Conservation (phyloP, 92 coral and sea anemone species). For the Paragorgia papillata region DNA sequence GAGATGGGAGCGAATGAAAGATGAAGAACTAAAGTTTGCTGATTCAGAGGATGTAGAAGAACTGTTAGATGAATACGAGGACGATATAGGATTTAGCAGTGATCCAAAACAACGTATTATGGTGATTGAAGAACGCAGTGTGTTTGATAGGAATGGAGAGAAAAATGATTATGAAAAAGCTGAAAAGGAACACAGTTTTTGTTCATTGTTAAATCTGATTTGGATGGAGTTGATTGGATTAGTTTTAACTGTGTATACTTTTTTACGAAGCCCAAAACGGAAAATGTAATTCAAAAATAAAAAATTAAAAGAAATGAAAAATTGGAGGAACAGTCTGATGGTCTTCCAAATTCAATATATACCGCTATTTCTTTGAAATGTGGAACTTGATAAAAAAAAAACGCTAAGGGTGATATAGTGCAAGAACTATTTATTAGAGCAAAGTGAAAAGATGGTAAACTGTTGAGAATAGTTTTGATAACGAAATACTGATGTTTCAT, state of each 20-base stretch:
- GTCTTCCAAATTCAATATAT: too few relatives aligned
- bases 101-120: neutral
- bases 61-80: slow-evolving; percentile 1
- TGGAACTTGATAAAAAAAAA: too few relatives aligned
- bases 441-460: too few relatives aligned
- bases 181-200: neutral
- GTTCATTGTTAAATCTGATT: slow-evolving; percentile 10
- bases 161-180: neutral
- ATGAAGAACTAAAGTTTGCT: slow-evolving; percentile 15
- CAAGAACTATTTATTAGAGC: too few relatives aligned
- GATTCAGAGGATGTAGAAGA: slow-evolving; percentile 9
- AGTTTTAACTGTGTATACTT: slow-evolving; percentile 20
- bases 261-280: slow-evolving; percentile 22
- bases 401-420: too few relatives aligned
- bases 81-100: neutral
- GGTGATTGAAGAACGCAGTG: neutral
- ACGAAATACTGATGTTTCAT: too few relatives aligned
- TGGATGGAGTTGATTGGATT: slow-evolving; percentile 34
- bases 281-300: neutral
- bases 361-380: too few relatives aligned
- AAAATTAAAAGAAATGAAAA: neutral
- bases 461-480: too few relatives aligned
- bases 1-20: slow-evolving; percentile 41
- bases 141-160: neutral
- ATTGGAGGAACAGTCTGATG: too few relatives aligned